These are phyloP conservation scores for Calyptommatus sinebrachiatus DNA, from an alignment of 2,113 vertebrate species.

Conservation along the genomic window DNA sequence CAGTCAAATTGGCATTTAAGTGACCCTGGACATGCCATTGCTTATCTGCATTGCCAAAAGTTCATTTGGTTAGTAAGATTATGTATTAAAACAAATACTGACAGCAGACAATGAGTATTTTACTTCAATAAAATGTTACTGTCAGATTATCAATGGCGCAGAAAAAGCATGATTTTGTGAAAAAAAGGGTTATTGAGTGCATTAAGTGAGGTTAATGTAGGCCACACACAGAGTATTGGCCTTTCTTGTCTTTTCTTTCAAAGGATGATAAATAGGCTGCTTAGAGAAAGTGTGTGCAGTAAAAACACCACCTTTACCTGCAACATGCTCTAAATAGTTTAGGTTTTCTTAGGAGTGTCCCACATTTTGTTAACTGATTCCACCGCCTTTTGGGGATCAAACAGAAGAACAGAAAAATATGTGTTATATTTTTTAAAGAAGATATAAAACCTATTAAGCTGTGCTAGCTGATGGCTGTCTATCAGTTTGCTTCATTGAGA, in stretches of 20 bases:
- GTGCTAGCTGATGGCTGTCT: neutral
- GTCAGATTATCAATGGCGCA: constrained; percentile 82
- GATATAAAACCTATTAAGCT: neutral
- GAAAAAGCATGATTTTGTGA: constrained; percentile 70
- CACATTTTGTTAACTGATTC: constrained; percentile 32
- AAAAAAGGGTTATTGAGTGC: constrained; percentile 69
- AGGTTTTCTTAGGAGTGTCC: constrained; percentile 58
- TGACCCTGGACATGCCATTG: constrained; percentile 81
- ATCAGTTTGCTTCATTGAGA: neutral
- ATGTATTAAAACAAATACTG: constrained; percentile 84
- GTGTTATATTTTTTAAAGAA: neutral
- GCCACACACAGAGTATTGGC: constrained; percentile 82
- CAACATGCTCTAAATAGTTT: constrained; percentile 74
- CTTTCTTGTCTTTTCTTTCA: constrained; percentile 76
- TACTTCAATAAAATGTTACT: constrained; percentile 84
- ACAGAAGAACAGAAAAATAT: neutral
- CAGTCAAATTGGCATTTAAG: constrained; percentile 80
- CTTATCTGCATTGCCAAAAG: constrained; percentile 78
- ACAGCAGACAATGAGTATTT: constrained; percentile 80
- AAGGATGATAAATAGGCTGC: constrained; percentile 83
- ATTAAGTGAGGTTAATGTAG: constrained; percentile 72
- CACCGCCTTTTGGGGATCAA: neutral
- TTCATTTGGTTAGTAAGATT: constrained; percentile 80
- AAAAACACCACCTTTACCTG: constrained; percentile 80
- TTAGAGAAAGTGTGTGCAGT: constrained; percentile 74